Conservation (phyloP, 2,113 vertebrate genomes). For the Oreochromis tanganicae region DNA sequence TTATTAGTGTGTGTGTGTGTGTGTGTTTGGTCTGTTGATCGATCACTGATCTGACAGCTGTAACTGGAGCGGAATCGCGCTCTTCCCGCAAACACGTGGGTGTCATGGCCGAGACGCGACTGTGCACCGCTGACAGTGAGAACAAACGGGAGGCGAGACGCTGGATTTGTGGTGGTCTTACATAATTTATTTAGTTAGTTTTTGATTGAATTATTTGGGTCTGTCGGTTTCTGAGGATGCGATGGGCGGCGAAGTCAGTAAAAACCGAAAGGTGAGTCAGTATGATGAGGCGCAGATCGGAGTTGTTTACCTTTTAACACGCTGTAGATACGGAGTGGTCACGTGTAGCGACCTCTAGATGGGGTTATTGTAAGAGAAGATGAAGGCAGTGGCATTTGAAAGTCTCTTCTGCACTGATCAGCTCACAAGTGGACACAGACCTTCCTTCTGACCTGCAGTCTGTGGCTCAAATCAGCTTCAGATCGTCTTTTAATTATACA, state of each 20-base stretch:
- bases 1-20: background rate
- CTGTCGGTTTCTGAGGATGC: background rate
- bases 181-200: background rate
- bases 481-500: background rate
- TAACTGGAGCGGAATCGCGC: conserved; percentile 46
- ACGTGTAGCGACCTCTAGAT: background rate
- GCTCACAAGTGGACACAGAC: background rate
- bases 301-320: background rate
- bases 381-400: background rate
- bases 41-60: conserved; percentile 29
- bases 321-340: background rate
- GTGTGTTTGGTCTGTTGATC: background rate
- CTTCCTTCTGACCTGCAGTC: background rate
- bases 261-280: conserved; percentile 17
- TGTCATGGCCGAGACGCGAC: background rate
- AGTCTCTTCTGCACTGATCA: background rate
- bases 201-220: background rate
- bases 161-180: background rate
- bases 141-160: background rate
- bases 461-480: background rate
- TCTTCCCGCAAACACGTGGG: background rate
- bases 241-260: conserved; percentile 47
- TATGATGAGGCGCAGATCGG: background rate
- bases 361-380: background rate
- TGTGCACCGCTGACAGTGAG: background rate